Evolutionary conservation across 1,140 invertebrate genomes (phyloP), one percentile per base, ranked within the genome.

Genomic region (Conus ventricosus): DNA sequence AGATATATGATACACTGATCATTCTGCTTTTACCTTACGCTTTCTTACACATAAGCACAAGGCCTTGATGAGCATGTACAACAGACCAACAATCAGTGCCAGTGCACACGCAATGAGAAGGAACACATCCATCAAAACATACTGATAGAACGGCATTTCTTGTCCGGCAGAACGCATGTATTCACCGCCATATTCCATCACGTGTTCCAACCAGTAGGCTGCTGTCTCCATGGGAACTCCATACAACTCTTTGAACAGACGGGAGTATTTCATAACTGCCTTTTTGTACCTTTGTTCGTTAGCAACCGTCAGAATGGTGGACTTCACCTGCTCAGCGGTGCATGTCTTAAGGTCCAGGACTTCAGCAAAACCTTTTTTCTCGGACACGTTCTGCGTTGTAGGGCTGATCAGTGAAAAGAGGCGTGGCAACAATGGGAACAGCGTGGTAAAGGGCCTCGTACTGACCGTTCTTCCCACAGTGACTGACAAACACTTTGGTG

Each of bases 381-480:
- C 92, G 90, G 88, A 94, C 90, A 54, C 93, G 90, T 13, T 91
- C 89, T 4, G 94, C 90, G 92, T 96, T 96, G 15, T 94, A 94
- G 10, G 91, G 91, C 91, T 97, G 97, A 91, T 97, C 97, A 3
- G 96, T 97, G 87, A 96, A 96, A 87, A 97, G 94, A 20, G 97
- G 97, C 90, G 97, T 96, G 25, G 96, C 96, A 8, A 98, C 94
- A 75, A 97, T 96, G 0, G 97, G 97, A 8, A 97, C 97, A 11
- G 96, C 97, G 91, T 96, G 97, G 91, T 97, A 96, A 78, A 97
- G 96, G 15, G 97, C 96, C 94, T 98, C 97, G 71, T 96, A 97
- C 1, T 96, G 96, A 25, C 97, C 96, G 92, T 97, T 96, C 60
- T 97, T 96, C 0, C 97, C 97, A 27, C 96, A 97, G 91, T 98